Percentiles rank a stretch among this genome's conserved stretches.
Evolutionary conservation across 2,797 vertebrate genomes (phyloP).

Genomic region (Cirrhinus mrigala): DNA sequence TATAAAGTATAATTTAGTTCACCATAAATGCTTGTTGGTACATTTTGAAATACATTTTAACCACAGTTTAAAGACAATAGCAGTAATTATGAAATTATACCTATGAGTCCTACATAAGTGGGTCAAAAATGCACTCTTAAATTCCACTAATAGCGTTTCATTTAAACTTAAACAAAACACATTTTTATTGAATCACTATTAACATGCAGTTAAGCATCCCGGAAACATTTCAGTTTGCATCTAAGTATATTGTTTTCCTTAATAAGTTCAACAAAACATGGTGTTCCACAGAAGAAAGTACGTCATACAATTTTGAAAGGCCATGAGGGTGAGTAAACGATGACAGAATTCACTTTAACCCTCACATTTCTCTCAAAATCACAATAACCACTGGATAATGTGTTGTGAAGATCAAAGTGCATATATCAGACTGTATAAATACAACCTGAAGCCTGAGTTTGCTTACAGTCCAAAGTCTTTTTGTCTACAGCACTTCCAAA

Average conservation of each 20-base stretch:
- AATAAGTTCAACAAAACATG: background rate
- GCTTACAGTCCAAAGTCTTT: conserved; percentile 19
- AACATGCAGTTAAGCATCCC: background rate
- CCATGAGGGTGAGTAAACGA: background rate
- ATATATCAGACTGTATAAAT: background rate
- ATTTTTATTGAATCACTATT: background rate
- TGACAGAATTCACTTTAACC: conserved; percentile 1
- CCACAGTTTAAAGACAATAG: background rate
- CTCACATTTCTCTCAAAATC: background rate
- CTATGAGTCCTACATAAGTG: background rate
- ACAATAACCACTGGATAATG: background rate
- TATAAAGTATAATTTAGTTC: too few species aligned
- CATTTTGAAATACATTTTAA: background rate
- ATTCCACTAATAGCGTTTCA: background rate
- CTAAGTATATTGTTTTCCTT: background rate
- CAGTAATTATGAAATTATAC: background rate
- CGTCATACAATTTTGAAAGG: background rate
- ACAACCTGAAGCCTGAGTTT: background rate
- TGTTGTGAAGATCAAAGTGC: background rate
- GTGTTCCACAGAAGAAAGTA: background rate
- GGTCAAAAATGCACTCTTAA: background rate
- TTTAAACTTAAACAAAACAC: background rate
- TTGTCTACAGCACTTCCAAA: conserved; percentile 10
- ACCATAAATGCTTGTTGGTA: background rate
- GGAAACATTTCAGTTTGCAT: background rate